phyloP scores from a whole-genome alignment of 2,888 invertebrate genomes.

The Palloptera scutellata region DNA sequence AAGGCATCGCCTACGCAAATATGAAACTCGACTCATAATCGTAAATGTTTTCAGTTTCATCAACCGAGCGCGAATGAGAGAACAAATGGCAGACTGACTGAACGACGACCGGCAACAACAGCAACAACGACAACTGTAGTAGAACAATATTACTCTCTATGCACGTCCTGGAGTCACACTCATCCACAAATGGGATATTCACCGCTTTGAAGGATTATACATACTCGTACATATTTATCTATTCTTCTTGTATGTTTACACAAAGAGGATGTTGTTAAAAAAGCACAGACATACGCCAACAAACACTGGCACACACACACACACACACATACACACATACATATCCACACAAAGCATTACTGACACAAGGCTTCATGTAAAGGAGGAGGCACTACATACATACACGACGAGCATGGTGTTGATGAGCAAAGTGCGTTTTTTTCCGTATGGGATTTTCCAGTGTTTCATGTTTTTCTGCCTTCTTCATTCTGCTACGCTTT shows the following conservation, averaged over 20 bases:
- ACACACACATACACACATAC: not conserved
- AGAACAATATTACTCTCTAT: constrained; percentile 1
- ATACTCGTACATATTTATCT: too few species aligned
- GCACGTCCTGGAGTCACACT: constrained; percentile 6
- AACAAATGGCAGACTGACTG: not conserved
- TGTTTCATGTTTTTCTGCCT: constrained; percentile 1
- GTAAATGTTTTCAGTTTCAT: constrained; percentile 26
- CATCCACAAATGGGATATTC: constrained; percentile 22
- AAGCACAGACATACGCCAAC: not conserved
- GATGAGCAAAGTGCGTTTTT: constrained; percentile 6
- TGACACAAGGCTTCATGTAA: too few species aligned
- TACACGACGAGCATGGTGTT: not conserved
- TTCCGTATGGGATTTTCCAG: constrained; percentile 48
- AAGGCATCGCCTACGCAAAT: constrained; percentile 26
- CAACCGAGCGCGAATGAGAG: not conserved
- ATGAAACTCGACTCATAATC: constrained; percentile 27
- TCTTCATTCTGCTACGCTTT: too few species aligned
- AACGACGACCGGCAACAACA: constrained; percentile 1
- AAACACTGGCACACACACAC: not conserved
- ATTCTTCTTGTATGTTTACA: constrained; percentile 28
- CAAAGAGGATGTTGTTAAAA: constrained; percentile 17
- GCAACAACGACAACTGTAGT: constrained; percentile 13
- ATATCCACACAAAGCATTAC: not conserved
- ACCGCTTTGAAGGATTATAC: constrained; percentile 35
- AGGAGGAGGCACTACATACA: too few species aligned